Base-by-base conservation (phyloP, 2,888 invertebrate genomes). In the Leistus spinibarbis region DNA sequence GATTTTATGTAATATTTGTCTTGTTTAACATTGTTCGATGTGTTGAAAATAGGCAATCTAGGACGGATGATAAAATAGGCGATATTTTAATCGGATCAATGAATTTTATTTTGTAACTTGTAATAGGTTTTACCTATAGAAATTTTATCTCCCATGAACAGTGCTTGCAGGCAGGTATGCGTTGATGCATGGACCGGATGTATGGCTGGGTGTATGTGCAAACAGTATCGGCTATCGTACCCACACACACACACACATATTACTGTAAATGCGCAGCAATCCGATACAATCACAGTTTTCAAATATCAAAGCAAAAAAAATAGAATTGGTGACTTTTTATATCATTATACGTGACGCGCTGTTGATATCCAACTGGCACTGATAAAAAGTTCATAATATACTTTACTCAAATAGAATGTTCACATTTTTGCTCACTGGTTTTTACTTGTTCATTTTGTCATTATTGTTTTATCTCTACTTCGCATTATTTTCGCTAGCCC, bases 61-160 rank as follows among this genome's bases (percentile, higher is more conserved):
- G 40, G 40, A 16, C n/a, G 56, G 56, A n/a, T n/a, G 72, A 72
- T 57, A 24, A 57, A 56, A 13, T 57, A 22, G 60, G 17, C 57
- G 72, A 73, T 74, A 74, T 64, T 74, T 74, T 74, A 74, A 74
- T 74, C 73, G 73, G 73, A 67, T 74, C 66, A 74, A 19, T 66
- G 72, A 73, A 57, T 74, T 74, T 74, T 74, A 74, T 74, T 74
- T 62, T 53, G 67, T 54, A 60, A 62, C 40, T 70, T 62, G 70
- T 70, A 70, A 70, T 70, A 70, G 70, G 70, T 71, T 71, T 71
- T 60, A 53, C 73, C 57, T 67, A 67, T 68, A 62, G 73, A 73
- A 74, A 74, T 74, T 74, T 74, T 74, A 74, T 74, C 73, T 74
- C 23, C 20, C 68, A 56, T 27, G 57, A 66, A 54, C 72, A 72